These are phyloP conservation scores for Piaya cayana DNA, from an alignment of 2,113 vertebrate species.

Conservation along the genomic window DNA sequence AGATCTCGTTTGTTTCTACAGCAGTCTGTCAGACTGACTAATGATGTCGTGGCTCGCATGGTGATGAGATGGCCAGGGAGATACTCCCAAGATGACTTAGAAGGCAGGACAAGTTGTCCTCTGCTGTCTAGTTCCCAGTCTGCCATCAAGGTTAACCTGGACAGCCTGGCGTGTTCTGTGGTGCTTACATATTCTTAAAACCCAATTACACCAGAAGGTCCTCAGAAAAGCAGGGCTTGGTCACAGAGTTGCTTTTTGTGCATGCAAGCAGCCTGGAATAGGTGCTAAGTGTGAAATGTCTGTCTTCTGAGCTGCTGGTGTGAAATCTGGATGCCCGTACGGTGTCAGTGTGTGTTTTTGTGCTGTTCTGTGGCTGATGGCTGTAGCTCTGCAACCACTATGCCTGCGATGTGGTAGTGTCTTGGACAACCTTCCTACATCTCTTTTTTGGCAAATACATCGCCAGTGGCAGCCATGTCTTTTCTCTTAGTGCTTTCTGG, in stretches of 20 bases:
- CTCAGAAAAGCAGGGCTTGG: not conserved
- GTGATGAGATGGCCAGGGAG: not conserved
- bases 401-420: not conserved
- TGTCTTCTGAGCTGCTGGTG: not conserved
- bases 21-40: constrained; percentile 13
- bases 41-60: rapidly evolving
- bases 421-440: not conserved
- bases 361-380: not conserved
- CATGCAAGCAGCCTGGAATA: not conserved
- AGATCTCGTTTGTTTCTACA: constrained; percentile 43
- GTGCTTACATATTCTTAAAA: constrained; percentile 2
- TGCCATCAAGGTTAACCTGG: not conserved
- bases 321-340: not conserved
- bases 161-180: not conserved
- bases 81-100: not conserved
- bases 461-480: not conserved
- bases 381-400: not conserved
- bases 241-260: not conserved
- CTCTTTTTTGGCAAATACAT: rapidly evolving
- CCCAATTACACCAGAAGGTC: not conserved
- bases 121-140: not conserved
- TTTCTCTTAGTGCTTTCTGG: not conserved
- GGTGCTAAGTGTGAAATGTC: not conserved
- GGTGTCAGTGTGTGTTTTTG: not conserved
- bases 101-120: not conserved